These are phyloP conservation scores for Scaptodrosophila latifasciaeformis DNA, from an alignment of 2,888 invertebrate genomes.

Conservation along the genomic window DNA sequence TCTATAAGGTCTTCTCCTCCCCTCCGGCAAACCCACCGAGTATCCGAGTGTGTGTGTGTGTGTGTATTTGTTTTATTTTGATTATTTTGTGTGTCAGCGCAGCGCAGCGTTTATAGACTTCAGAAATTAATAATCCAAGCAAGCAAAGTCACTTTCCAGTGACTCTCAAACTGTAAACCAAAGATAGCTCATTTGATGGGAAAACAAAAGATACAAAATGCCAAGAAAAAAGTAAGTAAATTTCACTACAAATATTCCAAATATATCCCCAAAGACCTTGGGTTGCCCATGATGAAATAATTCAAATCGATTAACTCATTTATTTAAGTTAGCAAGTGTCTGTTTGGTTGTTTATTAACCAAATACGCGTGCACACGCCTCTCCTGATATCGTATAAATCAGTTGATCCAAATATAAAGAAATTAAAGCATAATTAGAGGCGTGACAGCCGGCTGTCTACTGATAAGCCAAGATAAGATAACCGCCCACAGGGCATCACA, in stretches of 20 bases:
- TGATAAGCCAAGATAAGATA: slow-evolving; percentile 49
- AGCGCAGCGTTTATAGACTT: slow-evolving; percentile 9
- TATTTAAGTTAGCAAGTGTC: background rate
- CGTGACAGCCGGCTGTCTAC: slow-evolving; percentile 55
- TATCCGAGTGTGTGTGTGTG: background rate
- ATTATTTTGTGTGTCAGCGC: slow-evolving; percentile 5
- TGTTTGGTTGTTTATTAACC: background rate
- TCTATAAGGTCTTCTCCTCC: no score
- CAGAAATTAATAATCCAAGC: slow-evolving; percentile 2
- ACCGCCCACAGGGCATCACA: slow-evolving; percentile 1
- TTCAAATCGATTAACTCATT: no score
- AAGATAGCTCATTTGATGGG: no score
- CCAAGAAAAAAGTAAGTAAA: no score
- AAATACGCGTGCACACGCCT: no score
- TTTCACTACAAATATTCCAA: no score
- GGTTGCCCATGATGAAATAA: no score
- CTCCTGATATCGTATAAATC: slow-evolving; percentile 44
- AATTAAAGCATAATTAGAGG: slow-evolving; percentile 66
- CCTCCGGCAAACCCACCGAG: no score
- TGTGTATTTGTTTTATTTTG: slow-evolving; percentile 16
- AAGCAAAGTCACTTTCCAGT: slow-evolving; percentile 27
- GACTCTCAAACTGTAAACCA: no score
- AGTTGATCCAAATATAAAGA: slow-evolving; percentile 44
- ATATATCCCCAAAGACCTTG: no score
- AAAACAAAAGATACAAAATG: no score